A percentile compares a stretch with the other conserved stretches of the same genome.
Conservation (phyloP, 2,797 vertebrate species). For the Picus viridis region DNA sequence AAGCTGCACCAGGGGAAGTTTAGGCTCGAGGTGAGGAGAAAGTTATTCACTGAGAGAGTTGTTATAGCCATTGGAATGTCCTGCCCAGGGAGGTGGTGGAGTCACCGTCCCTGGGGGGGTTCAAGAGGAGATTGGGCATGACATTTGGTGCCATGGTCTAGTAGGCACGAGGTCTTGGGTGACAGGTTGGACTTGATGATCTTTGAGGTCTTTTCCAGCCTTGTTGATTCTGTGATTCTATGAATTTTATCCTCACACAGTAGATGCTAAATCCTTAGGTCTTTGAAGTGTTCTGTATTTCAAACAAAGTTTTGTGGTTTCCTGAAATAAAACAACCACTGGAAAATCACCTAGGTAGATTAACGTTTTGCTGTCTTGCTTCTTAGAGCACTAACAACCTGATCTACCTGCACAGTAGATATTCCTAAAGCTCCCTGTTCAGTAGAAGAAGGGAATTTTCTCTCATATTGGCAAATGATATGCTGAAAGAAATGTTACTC, state of each 20-base stretch:
- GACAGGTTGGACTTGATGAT: too few relatives aligned
- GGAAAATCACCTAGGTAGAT: background rate
- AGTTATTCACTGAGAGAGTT: too few relatives aligned
- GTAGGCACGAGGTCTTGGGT: too few relatives aligned
- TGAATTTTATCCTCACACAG: background rate
- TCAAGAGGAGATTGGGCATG: too few relatives aligned
- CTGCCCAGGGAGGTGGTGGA: too few relatives aligned
- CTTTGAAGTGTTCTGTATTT: background rate
- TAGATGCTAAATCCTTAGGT: background rate
- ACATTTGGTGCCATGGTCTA: too few relatives aligned
- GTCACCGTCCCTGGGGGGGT: too few relatives aligned
- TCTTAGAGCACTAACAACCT: background rate
- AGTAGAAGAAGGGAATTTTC: background rate
- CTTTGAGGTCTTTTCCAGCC: too few relatives aligned
- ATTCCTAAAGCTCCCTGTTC: background rate
- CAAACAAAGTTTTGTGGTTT: conserved; percentile 19
- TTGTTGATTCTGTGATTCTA: too few relatives aligned
- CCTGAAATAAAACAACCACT: background rate
- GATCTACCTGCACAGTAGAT: background rate
- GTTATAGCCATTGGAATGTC: too few relatives aligned
- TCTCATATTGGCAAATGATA: conserved; percentile 35
- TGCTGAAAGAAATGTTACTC: conserved; percentile 15
- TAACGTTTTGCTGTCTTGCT: background rate
- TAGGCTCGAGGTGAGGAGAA: too few relatives aligned
- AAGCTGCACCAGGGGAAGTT: too few relatives aligned